Evolutionary conservation across 2,797 vertebrate genomes (phyloP).

Genomic region (Ispidina picta): DNA sequence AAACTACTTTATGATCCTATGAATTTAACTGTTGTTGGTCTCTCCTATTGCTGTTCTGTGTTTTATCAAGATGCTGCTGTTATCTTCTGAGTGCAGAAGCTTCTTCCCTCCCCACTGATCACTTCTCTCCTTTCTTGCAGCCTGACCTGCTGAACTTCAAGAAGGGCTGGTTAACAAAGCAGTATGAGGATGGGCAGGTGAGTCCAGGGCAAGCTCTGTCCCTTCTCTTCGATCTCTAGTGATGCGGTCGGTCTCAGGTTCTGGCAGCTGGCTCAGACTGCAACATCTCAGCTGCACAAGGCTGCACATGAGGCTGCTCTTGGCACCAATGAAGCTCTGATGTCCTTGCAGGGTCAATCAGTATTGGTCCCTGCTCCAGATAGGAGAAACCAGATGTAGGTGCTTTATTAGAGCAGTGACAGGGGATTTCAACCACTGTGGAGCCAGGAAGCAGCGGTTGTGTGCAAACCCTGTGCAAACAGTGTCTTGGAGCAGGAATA

Average conservation of each 20-base stretch:
- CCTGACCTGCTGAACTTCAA: constrained; percentile 98
- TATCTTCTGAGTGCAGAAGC: accelerated
- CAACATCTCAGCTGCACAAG: accelerated
- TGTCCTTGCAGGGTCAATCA: background rate
- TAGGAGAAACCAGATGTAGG: background rate
- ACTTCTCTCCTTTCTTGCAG: constrained; percentile 71
- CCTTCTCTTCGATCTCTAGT: accelerated
- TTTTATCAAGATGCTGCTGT: background rate
- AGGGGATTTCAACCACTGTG: background rate
- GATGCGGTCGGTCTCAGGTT: background rate
- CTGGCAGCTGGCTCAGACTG: background rate
- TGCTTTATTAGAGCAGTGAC: background rate
- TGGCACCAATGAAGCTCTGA: accelerated
- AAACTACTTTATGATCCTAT: background rate
- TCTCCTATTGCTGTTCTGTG: background rate
- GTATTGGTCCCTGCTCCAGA: background rate
- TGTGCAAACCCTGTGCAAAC: background rate
- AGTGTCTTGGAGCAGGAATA: background rate
- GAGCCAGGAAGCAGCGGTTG: background rate
- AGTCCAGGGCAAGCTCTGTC: constrained; percentile 11
- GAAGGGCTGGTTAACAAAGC: constrained; percentile 99
- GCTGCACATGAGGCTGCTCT: background rate
- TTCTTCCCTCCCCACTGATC: background rate
- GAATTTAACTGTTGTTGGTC: background rate
- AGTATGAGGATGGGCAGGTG: constrained; percentile 95